Conservation (phyloP, 64 coral and sea anemone genomes). For the Trachythela sp. region DNA sequence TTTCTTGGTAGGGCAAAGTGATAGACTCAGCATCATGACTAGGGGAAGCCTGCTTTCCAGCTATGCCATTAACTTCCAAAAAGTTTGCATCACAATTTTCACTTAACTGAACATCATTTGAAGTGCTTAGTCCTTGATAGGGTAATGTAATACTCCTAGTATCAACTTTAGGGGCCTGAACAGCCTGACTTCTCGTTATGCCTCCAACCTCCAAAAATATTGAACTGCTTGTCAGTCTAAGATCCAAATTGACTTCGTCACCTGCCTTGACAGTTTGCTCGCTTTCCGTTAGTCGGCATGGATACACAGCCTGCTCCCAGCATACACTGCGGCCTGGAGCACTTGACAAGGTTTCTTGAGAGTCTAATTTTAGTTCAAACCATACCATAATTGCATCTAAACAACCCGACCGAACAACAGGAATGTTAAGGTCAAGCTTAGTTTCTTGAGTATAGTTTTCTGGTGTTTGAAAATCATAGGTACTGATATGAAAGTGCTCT, state of each 20-base stretch:
- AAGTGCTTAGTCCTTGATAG: conserved; percentile 1
- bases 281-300: conserved; percentile 35
- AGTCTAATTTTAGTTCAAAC: conserved; percentile 89
- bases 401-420: conserved; percentile 42
- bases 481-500: conserved; percentile 52
- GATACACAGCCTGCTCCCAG: conserved; percentile 95
- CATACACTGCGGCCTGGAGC: conserved; percentile 66
- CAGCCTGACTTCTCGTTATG: background rate
- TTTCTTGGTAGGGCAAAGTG: background rate
- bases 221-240: background rate
- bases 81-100: background rate
- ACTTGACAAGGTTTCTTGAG: conserved; percentile 60
- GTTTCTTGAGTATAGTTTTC: conserved; percentile 23
- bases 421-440: conserved; percentile 38
- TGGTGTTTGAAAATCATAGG: conserved; percentile 72
- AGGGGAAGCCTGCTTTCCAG: too few relatives aligned
- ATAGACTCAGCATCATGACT: background rate
- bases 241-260: conserved; percentile 1
- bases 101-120: background rate
- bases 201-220: background rate
- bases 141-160: conserved; percentile 18
- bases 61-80: conserved; percentile 10
- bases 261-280: background rate
- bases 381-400: conserved; percentile 80
- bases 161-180: background rate